A percentile compares a stretch with the other conserved stretches of the same genome.
Evolutionary conservation across 2,888 invertebrate species (phyloP).

Genomic region (Ptychoptera contaminata): DNA sequence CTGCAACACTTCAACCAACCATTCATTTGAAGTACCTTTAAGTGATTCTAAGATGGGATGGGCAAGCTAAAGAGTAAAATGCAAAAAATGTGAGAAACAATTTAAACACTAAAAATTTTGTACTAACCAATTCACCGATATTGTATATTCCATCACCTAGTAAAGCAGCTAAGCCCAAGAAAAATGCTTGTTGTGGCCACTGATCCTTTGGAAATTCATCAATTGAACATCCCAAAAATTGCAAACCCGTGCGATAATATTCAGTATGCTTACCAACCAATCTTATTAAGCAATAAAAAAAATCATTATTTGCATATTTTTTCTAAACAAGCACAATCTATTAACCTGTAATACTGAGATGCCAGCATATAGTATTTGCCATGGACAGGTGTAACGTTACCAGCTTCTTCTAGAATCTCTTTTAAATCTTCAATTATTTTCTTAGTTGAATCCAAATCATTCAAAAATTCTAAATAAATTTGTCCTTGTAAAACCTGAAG

Average conservation of each 20-base stretch:
- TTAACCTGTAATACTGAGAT: slow-evolving; percentile 64
- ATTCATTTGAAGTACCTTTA: slow-evolving; percentile 63
- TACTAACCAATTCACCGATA: slow-evolving; percentile 74
- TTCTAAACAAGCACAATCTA: no score
- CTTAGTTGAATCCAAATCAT: slow-evolving; percentile 63
- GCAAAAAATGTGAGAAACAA: slow-evolving; percentile 1
- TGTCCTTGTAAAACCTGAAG: slow-evolving; percentile 63
- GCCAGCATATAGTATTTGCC: slow-evolving; percentile 87
- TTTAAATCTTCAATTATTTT: slow-evolving; percentile 79
- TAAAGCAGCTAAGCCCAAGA: slow-evolving; percentile 85
- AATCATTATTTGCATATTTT: not conserved
- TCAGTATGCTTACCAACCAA: slow-evolving; percentile 72
- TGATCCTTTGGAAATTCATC: slow-evolving; percentile 45
- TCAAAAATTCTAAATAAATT: slow-evolving; percentile 58
- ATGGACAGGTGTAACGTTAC: slow-evolving; percentile 86
- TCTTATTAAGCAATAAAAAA: slow-evolving; percentile 19
- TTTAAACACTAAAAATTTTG: not conserved
- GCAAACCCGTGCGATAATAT: slow-evolving; percentile 88
- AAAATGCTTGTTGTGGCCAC: slow-evolving; percentile 68
- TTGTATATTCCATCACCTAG: slow-evolving; percentile 93
- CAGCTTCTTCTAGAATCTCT: slow-evolving; percentile 68
- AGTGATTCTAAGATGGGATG: slow-evolving; percentile 85
- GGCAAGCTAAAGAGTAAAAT: slow-evolving; percentile 47
- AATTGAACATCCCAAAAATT: slow-evolving; percentile 62
- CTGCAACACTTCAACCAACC: slow-evolving; percentile 73